Evolutionary conservation across 92 coral and sea anemone genomes (phyloP).

Genomic region (Umimayanthus chanpuru): DNA sequence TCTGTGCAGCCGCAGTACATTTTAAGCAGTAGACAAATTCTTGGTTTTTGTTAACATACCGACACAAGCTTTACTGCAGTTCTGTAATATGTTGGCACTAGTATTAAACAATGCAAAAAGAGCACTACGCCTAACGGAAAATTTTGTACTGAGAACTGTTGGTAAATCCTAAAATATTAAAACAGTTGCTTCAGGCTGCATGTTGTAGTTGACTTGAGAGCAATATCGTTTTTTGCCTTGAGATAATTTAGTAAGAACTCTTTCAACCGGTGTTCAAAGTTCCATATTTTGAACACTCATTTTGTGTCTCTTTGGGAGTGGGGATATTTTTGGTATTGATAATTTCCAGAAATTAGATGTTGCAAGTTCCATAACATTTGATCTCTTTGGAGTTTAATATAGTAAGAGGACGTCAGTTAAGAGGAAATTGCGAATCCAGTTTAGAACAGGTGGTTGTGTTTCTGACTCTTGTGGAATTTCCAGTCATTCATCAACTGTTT

Average conservation of each 20-base stretch:
- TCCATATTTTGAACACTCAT: too few species aligned
- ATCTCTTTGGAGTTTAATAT: not conserved
- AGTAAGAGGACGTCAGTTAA: not conserved
- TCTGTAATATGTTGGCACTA: not conserved
- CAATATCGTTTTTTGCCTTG: too few species aligned
- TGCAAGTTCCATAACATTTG: not conserved
- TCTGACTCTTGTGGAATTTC: slow-evolving; percentile 35
- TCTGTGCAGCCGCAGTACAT: not conserved
- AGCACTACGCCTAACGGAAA: not conserved
- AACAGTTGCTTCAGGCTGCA: not conserved
- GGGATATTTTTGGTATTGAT: not conserved
- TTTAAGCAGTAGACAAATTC: not conserved
- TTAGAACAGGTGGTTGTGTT: slow-evolving; percentile 35
- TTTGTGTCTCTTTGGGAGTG: not conserved
- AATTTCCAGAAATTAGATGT: not conserved
- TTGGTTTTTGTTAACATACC: too few species aligned
- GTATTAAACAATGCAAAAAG: not conserved
- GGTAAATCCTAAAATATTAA: too few species aligned
- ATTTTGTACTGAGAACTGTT: not conserved
- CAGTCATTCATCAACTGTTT: slow-evolving; percentile 44
- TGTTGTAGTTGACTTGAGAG: not conserved
- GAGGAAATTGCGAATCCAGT: not conserved
- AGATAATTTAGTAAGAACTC: not conserved
- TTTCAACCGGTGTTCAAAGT: too few species aligned
- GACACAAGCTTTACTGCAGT: not conserved